Evolutionary conservation across 2,113 vertebrate species (phyloP), one percentile per base, ranked within the genome.

Genomic region (Eptatretus burgeri): DNA sequence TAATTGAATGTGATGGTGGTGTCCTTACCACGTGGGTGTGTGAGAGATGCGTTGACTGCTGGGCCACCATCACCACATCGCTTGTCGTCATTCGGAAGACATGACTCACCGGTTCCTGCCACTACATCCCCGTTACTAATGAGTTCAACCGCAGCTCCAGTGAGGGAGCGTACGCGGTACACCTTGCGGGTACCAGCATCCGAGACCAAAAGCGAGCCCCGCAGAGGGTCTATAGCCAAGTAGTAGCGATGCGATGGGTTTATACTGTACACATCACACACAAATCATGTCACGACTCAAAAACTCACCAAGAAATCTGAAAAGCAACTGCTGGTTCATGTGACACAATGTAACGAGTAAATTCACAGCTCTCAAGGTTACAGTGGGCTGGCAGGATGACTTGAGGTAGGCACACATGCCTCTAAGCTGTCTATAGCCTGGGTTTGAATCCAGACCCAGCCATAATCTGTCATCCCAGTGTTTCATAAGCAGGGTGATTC

Each of bases 171-270:
- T 68, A 98, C 77, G 72, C 78, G 93, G 70, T 87, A 94, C 68
- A 96, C 83, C 51, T 87, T 81, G 66, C 85, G 77, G 76, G 81
- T 96, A 76, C 82, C 86, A 74, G 87, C 94, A 73, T 98, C 89
- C 0, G 91, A 96, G 18, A 98, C 81, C 75, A 85, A 93, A 69
- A 98, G 77, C 2, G 79, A 78, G 51, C 83, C 80, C 0, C 77
- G 81, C 72, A 86, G 82, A 0, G 91, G 82, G 73, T 87, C 89
- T 62, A 81, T 81, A 63, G 85, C 76, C 79, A 98, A 74, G 76
- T 94, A 98, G 78, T 98, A 98, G 67, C 89, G 95, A 66, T 94
- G 89, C 12, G 86, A 81, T 1, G 85, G 91, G 68, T 83, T 96
- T 76, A 83, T 93, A 73, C 91, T 98, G 73, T 64, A 68, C 65